Evolutionary conservation across 2,888 invertebrate genomes (phyloP).

Genomic region (Scaptomyza tumidula): DNA sequence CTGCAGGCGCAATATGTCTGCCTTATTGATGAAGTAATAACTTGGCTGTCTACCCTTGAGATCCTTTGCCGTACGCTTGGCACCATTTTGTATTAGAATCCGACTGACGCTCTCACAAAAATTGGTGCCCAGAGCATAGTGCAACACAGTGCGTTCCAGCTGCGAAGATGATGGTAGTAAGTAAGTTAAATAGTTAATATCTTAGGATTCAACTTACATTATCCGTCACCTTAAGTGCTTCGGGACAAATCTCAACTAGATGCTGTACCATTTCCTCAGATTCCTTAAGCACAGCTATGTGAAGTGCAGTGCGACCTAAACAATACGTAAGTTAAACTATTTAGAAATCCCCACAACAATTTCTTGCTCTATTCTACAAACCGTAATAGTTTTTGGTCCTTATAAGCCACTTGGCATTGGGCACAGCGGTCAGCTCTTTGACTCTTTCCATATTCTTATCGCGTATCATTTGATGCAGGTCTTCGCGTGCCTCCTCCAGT

Average conservation of each 20-base stretch:
- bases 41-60: conserved; percentile 94
- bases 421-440: conserved; percentile 85
- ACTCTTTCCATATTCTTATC: conserved; percentile 87
- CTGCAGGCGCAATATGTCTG: conserved; percentile 92
- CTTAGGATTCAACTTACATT: conserved; percentile 87
- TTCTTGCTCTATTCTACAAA: conserved; percentile 37
- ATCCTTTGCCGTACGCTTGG: conserved; percentile 93
- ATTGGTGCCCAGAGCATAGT: conserved; percentile 95
- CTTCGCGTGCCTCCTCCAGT: conserved; percentile 92
- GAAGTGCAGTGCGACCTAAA: conserved; percentile 90
- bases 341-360: background rate
- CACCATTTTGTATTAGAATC: conserved; percentile 92
- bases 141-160: conserved; percentile 94
- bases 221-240: conserved; percentile 91
- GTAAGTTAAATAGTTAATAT: background rate
- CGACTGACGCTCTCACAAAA: conserved; percentile 92
- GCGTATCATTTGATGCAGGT: conserved; percentile 90
- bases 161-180: conserved; percentile 80
- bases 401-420: conserved; percentile 80
- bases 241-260: conserved; percentile 89
- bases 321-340: background rate
- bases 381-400: conserved; percentile 84
- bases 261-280: conserved; percentile 92
- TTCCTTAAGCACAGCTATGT: conserved; percentile 94
- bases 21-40: conserved; percentile 96